phyloP scores from a whole-genome alignment of 2,113 vertebrate species.

The Oreochromis aureus region DNA sequence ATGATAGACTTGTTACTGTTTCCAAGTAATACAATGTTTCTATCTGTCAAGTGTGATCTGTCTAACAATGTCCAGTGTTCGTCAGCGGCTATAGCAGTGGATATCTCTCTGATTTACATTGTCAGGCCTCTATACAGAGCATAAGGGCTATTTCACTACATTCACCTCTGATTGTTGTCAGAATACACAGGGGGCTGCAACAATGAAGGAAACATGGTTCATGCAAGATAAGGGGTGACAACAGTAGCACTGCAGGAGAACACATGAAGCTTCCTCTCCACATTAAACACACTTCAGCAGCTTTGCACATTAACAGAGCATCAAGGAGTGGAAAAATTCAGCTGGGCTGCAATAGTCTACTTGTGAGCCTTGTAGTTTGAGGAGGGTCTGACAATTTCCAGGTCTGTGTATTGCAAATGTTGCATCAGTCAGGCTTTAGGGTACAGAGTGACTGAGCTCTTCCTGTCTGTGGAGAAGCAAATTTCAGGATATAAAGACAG shows the following conservation, averaged over 20 bases:
- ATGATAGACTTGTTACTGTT: not conserved
- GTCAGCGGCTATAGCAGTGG: not conserved
- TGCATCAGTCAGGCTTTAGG: not conserved
- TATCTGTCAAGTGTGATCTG: not conserved
- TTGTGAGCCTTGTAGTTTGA: not conserved
- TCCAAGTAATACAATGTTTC: not conserved
- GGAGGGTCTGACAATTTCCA: not conserved
- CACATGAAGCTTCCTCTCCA: not conserved
- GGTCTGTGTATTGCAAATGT: constrained; percentile 11
- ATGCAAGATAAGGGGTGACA: not conserved
- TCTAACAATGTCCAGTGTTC: not conserved
- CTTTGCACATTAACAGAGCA: not conserved
- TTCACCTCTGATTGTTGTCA: constrained; percentile 18
- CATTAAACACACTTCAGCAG: constrained; percentile 2
- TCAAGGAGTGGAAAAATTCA: not conserved
- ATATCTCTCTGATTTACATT: constrained; percentile 4
- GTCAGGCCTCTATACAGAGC: constrained; percentile 9
- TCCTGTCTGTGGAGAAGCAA: not conserved
- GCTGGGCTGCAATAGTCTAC: not conserved
- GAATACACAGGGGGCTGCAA: not conserved
- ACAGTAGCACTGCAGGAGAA: constrained; percentile 11
- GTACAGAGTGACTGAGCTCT: not conserved
- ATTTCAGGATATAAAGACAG: not conserved
- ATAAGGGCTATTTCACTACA: not conserved
- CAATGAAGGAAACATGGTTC: not conserved